phyloP scores from a whole-genome alignment of 2,113 vertebrate genomes.

The Pelecanoides urinatrix region DNA sequence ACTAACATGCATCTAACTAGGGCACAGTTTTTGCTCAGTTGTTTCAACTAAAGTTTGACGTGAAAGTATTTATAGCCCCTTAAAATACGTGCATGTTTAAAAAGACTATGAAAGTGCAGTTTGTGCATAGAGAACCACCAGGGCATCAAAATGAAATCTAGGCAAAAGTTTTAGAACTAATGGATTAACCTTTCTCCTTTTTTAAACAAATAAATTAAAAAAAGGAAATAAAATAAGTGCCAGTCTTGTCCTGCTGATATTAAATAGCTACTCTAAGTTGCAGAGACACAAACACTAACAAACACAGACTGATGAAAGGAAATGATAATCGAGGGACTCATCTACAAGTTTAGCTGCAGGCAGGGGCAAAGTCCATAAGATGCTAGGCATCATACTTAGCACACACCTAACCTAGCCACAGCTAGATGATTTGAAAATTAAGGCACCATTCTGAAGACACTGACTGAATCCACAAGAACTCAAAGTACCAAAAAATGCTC shows the following conservation, averaged over 20 bases:
- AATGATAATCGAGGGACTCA: not conserved
- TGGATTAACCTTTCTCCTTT: not conserved
- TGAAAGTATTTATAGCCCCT: slow-evolving; percentile 17
- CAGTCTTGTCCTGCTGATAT: not conserved
- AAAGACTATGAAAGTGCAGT: not conserved
- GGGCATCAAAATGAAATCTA: not conserved
- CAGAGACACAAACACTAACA: not conserved
- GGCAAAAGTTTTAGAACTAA: not conserved
- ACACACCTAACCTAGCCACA: not conserved
- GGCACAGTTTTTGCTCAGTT: not conserved
- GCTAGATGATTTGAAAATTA: not conserved
- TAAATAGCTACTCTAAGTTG: not conserved
- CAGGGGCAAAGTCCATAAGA: not conserved
- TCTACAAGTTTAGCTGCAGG: not conserved
- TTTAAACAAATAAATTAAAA: not conserved
- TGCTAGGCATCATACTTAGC: not conserved
- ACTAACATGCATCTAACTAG: not conserved
- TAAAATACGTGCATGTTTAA: not conserved
- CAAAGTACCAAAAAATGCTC: not conserved
- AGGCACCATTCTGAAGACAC: not conserved
- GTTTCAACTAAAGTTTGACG: slow-evolving; percentile 46
- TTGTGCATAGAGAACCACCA: not conserved
- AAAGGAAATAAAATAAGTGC: not conserved
- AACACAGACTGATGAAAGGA: not conserved
- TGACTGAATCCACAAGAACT: not conserved